Evolutionary conservation across 2,113 vertebrate genomes (phyloP), one percentile per base, ranked within the genome.

Genomic region (Eretmochelys imbricata): DNA sequence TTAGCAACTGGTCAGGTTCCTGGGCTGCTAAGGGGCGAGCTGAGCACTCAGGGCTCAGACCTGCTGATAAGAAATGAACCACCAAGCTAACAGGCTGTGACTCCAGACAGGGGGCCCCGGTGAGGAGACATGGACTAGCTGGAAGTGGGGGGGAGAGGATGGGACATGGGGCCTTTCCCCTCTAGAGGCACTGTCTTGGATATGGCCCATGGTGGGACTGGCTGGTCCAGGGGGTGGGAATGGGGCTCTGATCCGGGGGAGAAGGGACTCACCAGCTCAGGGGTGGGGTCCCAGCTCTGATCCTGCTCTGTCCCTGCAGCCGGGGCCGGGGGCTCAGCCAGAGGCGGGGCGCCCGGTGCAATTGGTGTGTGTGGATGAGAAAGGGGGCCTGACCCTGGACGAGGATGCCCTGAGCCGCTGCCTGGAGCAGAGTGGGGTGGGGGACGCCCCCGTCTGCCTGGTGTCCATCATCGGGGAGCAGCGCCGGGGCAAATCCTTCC

Each of bases 401-500:
- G 91, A 96, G 93, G 94, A 93, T 1, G 95, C 91, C 72, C 79
- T 97, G 80, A 88, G 89, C 79, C 84, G 90, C 46, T 97, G 98
- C 76, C 94, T 98, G 88, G 94, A 97, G 88, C 93, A 95, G 81
- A 91, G 94, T 1, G 38, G 94, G 91, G 94, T 94, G 51, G 90
- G 93, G 35, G 83, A 94, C 82, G 95, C 88, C n/a, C 97, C 96
- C 0, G 88, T 97, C 81, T 98, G 97, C 94, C 92, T 98, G 25
- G 92, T 98, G 1, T 95, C 96, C 3, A 91, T 98, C 55, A 95
- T 97, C 27, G 98, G 98, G 38, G 96, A 97, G 59, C 97, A 93
- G 75, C 90, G 95, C 29, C 94, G 94, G 14, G 96, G 97, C 19
- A 98, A 98, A 89, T 92, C 96, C 42, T 95, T 96, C 85, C 94